Evolutionary conservation across 2,888 invertebrate genomes (phyloP).

Genomic region (Agrilus biguttatus): DNA sequence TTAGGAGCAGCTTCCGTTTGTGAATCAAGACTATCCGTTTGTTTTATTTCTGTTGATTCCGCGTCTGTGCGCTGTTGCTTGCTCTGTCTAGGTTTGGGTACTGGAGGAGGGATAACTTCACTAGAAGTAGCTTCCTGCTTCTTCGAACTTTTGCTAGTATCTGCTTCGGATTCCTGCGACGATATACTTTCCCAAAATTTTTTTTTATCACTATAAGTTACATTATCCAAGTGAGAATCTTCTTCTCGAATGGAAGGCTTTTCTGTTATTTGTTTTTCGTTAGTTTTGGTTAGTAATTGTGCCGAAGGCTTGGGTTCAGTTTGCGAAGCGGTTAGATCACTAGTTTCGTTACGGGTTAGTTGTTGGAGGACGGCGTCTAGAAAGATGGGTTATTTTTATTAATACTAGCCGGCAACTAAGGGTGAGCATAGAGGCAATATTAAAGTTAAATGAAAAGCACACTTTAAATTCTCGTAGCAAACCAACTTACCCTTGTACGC

Average conservation of each 20-base stretch:
- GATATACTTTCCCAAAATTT: slow-evolving; percentile 37
- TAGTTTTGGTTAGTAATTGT: slow-evolving; percentile 7
- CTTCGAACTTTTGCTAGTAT: slow-evolving; percentile 9
- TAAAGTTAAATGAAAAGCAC: not conserved
- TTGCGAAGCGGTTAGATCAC: slow-evolving; percentile 16
- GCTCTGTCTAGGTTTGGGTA: slow-evolving; percentile 30
- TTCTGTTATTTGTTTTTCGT: slow-evolving; percentile 9
- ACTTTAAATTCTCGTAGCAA: too few species aligned
- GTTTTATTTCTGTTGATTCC: slow-evolving; percentile 10
- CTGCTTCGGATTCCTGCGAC: slow-evolving; percentile 18
- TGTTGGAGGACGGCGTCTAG: slow-evolving; percentile 29
- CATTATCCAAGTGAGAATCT: slow-evolving; percentile 16
- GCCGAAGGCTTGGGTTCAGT: slow-evolving; percentile 11
- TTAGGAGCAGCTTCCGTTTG: slow-evolving; percentile 20
- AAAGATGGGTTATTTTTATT: slow-evolving; percentile 27
- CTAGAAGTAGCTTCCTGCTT: not conserved
- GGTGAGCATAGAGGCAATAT: slow-evolving; percentile 10
- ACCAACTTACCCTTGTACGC: too few species aligned
- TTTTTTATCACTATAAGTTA: slow-evolving; percentile 32
- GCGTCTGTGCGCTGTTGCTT: slow-evolving; percentile 19
- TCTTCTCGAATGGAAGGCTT: slow-evolving; percentile 10
- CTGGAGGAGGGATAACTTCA: slow-evolving; percentile 17
- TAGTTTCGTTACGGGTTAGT: slow-evolving; percentile 9
- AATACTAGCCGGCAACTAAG: slow-evolving; percentile 29
- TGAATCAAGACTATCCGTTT: slow-evolving; percentile 28